These are phyloP conservation scores for Asarcornis scutulata DNA, from an alignment of 2,113 vertebrate species.

Conservation along the genomic window DNA sequence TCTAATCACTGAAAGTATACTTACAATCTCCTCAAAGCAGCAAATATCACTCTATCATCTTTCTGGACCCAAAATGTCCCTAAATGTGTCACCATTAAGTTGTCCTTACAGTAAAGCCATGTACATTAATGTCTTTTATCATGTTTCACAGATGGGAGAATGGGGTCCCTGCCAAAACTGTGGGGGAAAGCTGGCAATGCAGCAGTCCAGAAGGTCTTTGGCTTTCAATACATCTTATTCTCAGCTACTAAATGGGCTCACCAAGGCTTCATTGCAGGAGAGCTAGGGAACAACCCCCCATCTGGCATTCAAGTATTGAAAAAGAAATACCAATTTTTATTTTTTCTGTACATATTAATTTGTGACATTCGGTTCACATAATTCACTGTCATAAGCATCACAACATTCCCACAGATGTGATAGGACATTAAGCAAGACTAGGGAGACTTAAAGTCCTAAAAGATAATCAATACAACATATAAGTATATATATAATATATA, in stretches of 20 bases:
- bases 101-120: not conserved
- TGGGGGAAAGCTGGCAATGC: not conserved
- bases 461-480: not conserved
- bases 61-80: not conserved
- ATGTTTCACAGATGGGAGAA: not conserved
- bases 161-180: not conserved
- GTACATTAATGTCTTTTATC: not conserved
- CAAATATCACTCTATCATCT: not conserved
- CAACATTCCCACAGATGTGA: not conserved
- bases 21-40: not conserved
- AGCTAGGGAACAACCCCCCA: not conserved
- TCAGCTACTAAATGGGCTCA: not conserved
- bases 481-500: not conserved
- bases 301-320: not conserved
- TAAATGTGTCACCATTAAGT: not conserved
- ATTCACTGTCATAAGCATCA: not conserved
- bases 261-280: not conserved
- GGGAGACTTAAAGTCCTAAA: not conserved
- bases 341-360: not conserved
- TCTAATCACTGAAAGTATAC: not conserved
- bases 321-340: not conserved
- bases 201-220: not conserved
- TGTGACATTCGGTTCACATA: not conserved
- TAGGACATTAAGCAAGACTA: not conserved
- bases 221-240: not conserved